A percentile compares a stretch with the other conserved stretches of the same genome.
phyloP scores from a whole-genome alignment of 92 coral and sea anemone species.

The Chrysogorgia sp. region DNA sequence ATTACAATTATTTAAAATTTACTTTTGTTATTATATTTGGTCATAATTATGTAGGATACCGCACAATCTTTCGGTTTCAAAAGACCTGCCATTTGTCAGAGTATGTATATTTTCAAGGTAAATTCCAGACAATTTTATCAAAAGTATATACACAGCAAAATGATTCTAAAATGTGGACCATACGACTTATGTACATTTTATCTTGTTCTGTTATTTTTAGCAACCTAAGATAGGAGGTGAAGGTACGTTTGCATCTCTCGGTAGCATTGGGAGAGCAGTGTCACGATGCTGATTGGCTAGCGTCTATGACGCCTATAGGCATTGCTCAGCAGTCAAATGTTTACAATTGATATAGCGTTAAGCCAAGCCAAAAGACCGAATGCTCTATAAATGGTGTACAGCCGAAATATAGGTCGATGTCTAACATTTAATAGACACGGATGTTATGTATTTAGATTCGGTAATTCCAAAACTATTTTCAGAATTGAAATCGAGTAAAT shows the following conservation, averaged over 20 bases:
- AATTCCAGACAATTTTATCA: neutral
- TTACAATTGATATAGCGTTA: no score
- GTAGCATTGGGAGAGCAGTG: no score
- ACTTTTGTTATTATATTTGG: neutral
- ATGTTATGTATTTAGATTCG: no score
- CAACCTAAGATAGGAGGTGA: constrained; percentile 96
- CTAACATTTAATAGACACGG: no score
- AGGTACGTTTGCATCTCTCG: constrained; percentile 57
- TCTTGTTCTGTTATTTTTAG: constrained; percentile 46
- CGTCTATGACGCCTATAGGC: no score
- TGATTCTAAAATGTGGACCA: neutral
- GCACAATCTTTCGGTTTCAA: constrained; percentile 71
- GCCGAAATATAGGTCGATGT: no score
- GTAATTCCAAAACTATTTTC: no score
- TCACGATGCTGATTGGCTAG: no score
- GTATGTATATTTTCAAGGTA: constrained; percentile 98
- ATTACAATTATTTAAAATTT: neutral
- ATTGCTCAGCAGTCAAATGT: no score
- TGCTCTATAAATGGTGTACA: no score
- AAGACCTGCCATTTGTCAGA: constrained; percentile 85
- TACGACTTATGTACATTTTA: neutral
- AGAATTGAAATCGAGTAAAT: no score
- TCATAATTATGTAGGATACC: constrained; percentile 51
- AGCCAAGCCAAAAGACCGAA: no score
- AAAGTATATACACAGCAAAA: neutral